Evolutionary conservation across 2,888 invertebrate genomes (phyloP).

Genomic region (Acronicta aceris): DNA sequence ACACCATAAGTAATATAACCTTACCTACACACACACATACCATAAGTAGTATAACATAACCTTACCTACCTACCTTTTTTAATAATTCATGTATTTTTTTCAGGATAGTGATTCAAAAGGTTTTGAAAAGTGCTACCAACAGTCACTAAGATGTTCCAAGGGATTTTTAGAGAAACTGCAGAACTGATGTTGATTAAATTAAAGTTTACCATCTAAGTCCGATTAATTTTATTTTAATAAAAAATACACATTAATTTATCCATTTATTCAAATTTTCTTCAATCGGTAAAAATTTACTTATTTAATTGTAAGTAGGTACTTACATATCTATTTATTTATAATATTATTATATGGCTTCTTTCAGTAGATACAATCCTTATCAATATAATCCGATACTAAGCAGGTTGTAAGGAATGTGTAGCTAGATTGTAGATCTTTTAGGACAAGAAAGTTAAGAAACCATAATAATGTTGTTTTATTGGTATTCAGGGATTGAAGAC

Average conservation of each 20-base stretch:
- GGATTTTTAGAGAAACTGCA: slow-evolving; percentile 75
- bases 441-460: slow-evolving; percentile 66
- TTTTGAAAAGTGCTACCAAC: slow-evolving; percentile 84
- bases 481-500: slow-evolving; percentile 65
- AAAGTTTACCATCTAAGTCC: background rate
- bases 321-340: too few species aligned
- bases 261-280: too few species aligned
- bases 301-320: too few species aligned
- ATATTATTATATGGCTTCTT: too few species aligned
- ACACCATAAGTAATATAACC: too few species aligned
- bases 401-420: slow-evolving; percentile 67
- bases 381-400: slow-evolving; percentile 33
- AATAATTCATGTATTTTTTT: slow-evolving; percentile 41
- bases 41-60: too few species aligned
- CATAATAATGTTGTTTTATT: slow-evolving; percentile 62
- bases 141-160: slow-evolving; percentile 81
- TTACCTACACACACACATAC: too few species aligned
- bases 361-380: too few species aligned
- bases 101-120: slow-evolving; percentile 79
- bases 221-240: too few species aligned
- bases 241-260: too few species aligned
- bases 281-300: too few species aligned
- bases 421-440: slow-evolving; percentile 65
- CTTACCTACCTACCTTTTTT: too few species aligned
- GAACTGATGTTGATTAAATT: slow-evolving; percentile 7